Evolutionary conservation across 2,113 vertebrate genomes (phyloP), one percentile per base, ranked within the genome.

Genomic region (Montifringilla adamsi): DNA sequence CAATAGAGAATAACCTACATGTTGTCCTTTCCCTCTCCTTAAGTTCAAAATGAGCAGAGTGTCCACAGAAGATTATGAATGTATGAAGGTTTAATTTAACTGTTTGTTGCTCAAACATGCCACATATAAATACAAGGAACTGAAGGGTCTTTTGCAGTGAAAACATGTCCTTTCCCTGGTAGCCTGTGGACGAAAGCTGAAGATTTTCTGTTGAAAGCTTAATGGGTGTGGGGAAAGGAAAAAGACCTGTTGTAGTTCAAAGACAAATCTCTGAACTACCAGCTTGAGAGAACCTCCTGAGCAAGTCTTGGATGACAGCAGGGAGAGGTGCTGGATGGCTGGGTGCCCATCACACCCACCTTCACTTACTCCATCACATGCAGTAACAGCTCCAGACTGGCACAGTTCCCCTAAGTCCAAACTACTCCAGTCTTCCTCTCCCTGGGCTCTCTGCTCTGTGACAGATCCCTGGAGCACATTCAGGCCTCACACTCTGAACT

Each of bases 331-430:
- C 31, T 0, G 5, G 52, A 64, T 63, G 76, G 82, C 92, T 77
- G 68, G 15, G 78, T 77, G 85, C 76, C 75, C 79, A 91, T 84
- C 64, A 90, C 67, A 52, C 82, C 85, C 79, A 88, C 79, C 43
- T 49, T 50, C 4, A 0, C 79, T 80, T 67, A 70, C 59, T 90
- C 70, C 67, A 80, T 17, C 6, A 0, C 1, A 1, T 3, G 15
- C 68, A 90, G 39, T 74, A 92, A 92, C 79, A 86, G 33, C 81
- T 90, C 50, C 70, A 91, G 50, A 9, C 56, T 63, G 56, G 87
- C 70, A 19, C 0, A 67, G 66, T 11, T 89, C 59, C 78, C 24
- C 1, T 17, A 56, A 50, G 47, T n/a, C 62, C 81, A 78, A 75
- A 76, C 33, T 76, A 60, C 58, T 76, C 69, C 75, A 92, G 62